phyloP scores from a whole-genome alignment of 1,140 invertebrate genomes.

The Chelonus insularis region DNA sequence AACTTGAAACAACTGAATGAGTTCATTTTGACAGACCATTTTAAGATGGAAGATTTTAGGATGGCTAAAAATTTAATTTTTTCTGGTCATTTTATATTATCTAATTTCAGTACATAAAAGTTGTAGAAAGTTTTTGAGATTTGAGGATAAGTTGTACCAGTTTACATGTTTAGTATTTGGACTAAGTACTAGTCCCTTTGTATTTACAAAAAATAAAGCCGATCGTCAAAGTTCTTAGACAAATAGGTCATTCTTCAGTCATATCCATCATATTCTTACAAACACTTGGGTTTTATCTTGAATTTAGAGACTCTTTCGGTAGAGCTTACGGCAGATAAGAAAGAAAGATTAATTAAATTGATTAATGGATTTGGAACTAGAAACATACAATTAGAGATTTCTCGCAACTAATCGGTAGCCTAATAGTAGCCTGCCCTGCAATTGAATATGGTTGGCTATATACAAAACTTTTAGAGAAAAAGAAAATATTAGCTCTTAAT shows the following conservation, averaged over 20 bases:
- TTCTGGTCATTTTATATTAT: slow-evolving; percentile 24
- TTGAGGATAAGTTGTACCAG: slow-evolving; percentile 9
- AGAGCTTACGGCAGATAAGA: slow-evolving; percentile 22
- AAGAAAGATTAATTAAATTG: slow-evolving; percentile 4
- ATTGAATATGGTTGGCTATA: slow-evolving; percentile 3
- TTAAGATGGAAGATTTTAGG: slow-evolving; percentile 19
- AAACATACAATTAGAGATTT: slow-evolving; percentile 19
- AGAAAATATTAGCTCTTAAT: slow-evolving; percentile 49
- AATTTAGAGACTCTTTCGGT: slow-evolving; percentile 1
- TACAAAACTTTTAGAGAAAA: background rate
- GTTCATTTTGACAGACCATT: slow-evolving; percentile 15
- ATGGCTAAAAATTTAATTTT: slow-evolving; percentile 12
- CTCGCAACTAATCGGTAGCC: slow-evolving; percentile 20
- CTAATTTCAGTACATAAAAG: slow-evolving; percentile 27
- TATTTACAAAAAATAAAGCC: slow-evolving; percentile 16
- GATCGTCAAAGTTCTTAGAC: slow-evolving; percentile 3
- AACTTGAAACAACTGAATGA: slow-evolving; percentile 20
- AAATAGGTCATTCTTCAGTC: slow-evolving; percentile 12
- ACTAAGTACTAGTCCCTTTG: slow-evolving; percentile 5
- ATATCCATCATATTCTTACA: slow-evolving; percentile 21
- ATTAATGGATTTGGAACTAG: background rate
- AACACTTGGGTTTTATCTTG: slow-evolving; percentile 25
- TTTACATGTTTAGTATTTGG: slow-evolving; percentile 18
- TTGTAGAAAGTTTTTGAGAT: slow-evolving; percentile 30
- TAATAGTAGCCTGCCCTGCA: slow-evolving; percentile 17